Conservation (phyloP, 2,797 vertebrate species). For the Sebastes vulpes region DNA sequence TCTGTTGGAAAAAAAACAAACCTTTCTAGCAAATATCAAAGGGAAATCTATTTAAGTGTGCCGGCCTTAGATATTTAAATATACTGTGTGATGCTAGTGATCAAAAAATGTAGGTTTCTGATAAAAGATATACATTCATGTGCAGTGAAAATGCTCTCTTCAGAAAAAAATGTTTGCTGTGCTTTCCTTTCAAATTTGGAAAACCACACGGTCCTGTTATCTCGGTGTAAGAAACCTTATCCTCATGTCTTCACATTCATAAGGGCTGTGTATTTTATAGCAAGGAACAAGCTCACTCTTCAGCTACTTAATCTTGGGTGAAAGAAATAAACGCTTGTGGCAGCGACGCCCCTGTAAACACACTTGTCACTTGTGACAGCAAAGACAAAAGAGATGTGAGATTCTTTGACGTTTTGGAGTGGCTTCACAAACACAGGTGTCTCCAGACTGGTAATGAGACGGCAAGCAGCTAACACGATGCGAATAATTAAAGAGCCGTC, state of each 20-base stretch:
- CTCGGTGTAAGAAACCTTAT: conserved; percentile 9
- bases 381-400: conserved; percentile 54
- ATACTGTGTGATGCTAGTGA: conserved; percentile 12
- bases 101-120: conserved; percentile 3
- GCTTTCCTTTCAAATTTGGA: conserved; percentile 14
- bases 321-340: conserved; percentile 29
- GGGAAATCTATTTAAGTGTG: conserved; percentile 2
- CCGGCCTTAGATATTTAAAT: conserved; percentile 35
- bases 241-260: conserved; percentile 9
- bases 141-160: not conserved
- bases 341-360: conserved; percentile 52
- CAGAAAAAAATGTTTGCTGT: not conserved
- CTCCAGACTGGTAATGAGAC: conserved; percentile 60
- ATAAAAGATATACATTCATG: conserved; percentile 8
- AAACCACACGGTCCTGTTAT: conserved; percentile 11
- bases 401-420: conserved; percentile 43
- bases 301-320: conserved; percentile 38
- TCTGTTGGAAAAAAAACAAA: conserved; percentile 12
- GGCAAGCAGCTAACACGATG: conserved; percentile 47
- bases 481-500: conserved; percentile 65
- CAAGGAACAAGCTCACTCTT: not conserved
- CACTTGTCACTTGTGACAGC: conserved; percentile 57
- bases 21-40: conserved; percentile 34
- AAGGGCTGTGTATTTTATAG: conserved; percentile 7
- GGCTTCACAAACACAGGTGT: conserved; percentile 67